Evolutionary conservation across 2,888 invertebrate genomes (phyloP), one percentile per base, ranked within the genome.

Genomic region (Sthenelais limicola): DNA sequence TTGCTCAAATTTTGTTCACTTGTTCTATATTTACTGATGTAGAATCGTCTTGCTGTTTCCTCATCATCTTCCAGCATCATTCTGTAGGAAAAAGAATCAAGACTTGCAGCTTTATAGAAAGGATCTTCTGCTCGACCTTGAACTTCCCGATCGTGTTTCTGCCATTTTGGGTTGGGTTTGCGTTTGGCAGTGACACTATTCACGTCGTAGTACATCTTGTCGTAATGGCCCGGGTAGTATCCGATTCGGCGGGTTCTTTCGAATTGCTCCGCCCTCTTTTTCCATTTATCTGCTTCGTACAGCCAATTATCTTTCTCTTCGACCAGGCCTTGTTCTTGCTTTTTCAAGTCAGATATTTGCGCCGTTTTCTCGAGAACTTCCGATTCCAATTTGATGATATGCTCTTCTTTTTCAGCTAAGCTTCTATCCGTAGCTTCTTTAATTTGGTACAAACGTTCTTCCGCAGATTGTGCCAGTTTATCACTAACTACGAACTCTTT

Each of bases 131-230:
- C n/a, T n/a, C n/a, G n/a, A n/a, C n/a, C n/a, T n/a, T n/a, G n/a
- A n/a, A n/a, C n/a, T n/a, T n/a, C n/a, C n/a, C n/a, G n/a, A n/a
- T n/a, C n/a, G n/a, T n/a, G n/a, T n/a, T n/a, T n/a, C n/a, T n/a
- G n/a, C n/a, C n/a, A n/a, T n/a, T n/a, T n/a, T n/a, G n/a, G n/a
- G n/a, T n/a, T n/a, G n/a, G n/a, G n/a, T n/a, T n/a, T n/a, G n/a
- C n/a, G n/a, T n/a, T n/a, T n/a, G n/a, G n/a, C n/a, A n/a, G n/a
- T n/a, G n/a, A n/a, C 2, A 15, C 56, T 56, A 33, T 56, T 56
- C 3, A 56, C 56, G 24, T 56, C 56, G 18, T 56, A 56, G 56
- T 56, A 56, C 56, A 33, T 32, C 30, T 32, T 56, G 56, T 56
- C 38, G 24, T 62, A 62, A 15, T 33, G 2, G 1, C 62, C 62